These are phyloP conservation scores for Aphrocallistes beatrix DNA, from an alignment of 37 sponge, comb jelly and placozoan genomes.

Conservation along the genomic window DNA sequence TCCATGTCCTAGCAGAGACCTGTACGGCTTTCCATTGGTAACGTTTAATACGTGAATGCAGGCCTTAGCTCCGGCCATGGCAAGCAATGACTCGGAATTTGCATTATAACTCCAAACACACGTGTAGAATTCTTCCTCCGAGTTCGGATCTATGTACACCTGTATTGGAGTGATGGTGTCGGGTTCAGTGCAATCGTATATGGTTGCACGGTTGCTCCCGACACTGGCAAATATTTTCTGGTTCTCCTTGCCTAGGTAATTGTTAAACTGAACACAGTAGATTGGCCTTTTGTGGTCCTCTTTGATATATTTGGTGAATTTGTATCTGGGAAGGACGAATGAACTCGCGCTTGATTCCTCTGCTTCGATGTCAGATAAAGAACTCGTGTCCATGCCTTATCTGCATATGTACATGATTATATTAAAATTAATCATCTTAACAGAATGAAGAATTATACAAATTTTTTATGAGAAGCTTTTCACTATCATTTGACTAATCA, in stretches of 20 bases:
- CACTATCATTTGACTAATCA: no score
- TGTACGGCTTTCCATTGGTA: neutral
- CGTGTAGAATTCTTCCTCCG: conserved; percentile 71
- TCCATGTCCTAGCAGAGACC: conserved; percentile 72
- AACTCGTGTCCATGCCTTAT: no score
- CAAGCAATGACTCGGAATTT: conserved; percentile 45
- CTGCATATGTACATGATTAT: no score
- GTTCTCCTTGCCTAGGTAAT: conserved; percentile 35
- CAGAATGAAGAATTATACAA: no score
- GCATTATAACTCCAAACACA: conserved; percentile 60
- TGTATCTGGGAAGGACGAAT: neutral
- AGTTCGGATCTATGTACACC: conserved; percentile 57
- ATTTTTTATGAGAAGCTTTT: no score
- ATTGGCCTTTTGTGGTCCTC: conserved; percentile 76
- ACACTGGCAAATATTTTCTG: conserved; percentile 72
- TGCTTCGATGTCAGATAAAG: neutral
- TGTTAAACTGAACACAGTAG: conserved; percentile 86
- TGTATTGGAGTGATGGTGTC: conserved; percentile 42
- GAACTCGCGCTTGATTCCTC: neutral
- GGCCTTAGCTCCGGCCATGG: conserved; percentile 69
- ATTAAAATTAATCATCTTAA: no score
- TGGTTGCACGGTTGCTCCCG: conserved; percentile 61
- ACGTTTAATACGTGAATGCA: conserved; percentile 55
- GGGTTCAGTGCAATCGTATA: conserved; percentile 53
- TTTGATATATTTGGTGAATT: conserved; percentile 26